Conservation (phyloP, 2,888 invertebrate genomes). For the Macrophya alboannulata region DNA sequence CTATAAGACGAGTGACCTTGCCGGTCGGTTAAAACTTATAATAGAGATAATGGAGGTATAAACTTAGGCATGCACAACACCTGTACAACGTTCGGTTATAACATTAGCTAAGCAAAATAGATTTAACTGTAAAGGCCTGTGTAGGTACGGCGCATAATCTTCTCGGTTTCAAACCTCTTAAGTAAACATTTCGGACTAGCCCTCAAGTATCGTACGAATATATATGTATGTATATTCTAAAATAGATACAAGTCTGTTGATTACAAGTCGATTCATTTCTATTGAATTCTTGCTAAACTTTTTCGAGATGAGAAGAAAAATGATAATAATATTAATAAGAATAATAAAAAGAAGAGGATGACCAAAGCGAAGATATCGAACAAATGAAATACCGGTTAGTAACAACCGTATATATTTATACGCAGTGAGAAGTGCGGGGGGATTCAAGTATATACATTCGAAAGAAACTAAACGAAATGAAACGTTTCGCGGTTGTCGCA, state of each 20-base stretch:
- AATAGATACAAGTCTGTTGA: not conserved
- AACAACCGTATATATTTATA: constrained; percentile 19
- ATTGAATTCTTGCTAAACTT: not conserved
- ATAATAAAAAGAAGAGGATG: not conserved
- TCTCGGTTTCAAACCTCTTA: not conserved
- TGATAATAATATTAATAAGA: not conserved
- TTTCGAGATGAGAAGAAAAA: not conserved
- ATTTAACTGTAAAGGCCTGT: not conserved
- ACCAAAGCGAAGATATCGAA: not conserved
- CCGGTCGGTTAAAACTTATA: not conserved
- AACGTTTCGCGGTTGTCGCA: not conserved
- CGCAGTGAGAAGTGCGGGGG: not conserved
- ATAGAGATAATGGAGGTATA: constrained; percentile 29
- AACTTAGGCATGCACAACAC: not conserved
- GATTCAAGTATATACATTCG: not conserved
- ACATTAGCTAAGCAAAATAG: constrained; percentile 16
- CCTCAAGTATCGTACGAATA: not conserved
- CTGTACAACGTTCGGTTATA: constrained; percentile 19
- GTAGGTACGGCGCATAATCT: not conserved
- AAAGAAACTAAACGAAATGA: not conserved
- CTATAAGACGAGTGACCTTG: constrained; percentile 31
- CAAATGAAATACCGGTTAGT: constrained; percentile 41
- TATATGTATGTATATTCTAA: not conserved
- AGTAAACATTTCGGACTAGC: constrained; percentile 33
- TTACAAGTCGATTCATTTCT: not conserved